Evolutionary conservation across 2,797 vertebrate genomes (phyloP), one percentile per base, ranked within the genome.

Genomic region (Leucoraja ocellata): DNA sequence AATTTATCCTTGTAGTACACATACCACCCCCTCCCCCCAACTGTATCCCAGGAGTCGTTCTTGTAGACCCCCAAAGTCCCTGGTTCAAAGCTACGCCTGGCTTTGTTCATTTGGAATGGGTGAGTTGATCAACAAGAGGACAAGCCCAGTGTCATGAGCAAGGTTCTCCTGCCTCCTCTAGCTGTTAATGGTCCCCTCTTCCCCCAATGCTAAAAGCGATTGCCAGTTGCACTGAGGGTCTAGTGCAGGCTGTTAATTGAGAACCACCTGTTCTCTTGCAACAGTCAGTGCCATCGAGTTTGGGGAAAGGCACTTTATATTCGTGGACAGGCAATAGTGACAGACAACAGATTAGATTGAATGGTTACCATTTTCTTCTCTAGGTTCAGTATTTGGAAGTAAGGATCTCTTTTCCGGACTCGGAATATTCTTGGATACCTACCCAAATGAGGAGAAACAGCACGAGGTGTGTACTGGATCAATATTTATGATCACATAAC

Each of bases 311-410:
- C 78, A 21, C n/a, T 4, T 0, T 16, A 6, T 79, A 36, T 18
- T 79, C 5, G 6, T 54, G 39, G 93, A 39, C 10, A 7, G 28
- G 88, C 11, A 23, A n/a, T 80, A 25, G 28, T 73, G 39, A 28
- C 63, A 73, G 68, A 11, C 4, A 23, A 68, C 63, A 54, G 8
- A 36, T 0, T 25, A 2, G 63, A 9, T 54, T n/a, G 80, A 93
- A 73, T 1, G 13, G 10, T 80, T 1, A 39, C 58, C 32, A 93
- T 46, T 14, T 61, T 0, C 68, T 94, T 93, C 95, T 94, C 81
- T 95, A 99, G 99, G 99, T 93, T 97, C 98, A n/a, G 98, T 99
- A 36, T 99, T 99, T 95, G 98, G 99, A 93, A 99, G 98, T 95
- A 97, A 96, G 96, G 98, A 99, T 96, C 98, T 98, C 95, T 99